Conservation (phyloP, 2,797 vertebrate genomes). For the Phrynocephalus guinanensis region DNA sequence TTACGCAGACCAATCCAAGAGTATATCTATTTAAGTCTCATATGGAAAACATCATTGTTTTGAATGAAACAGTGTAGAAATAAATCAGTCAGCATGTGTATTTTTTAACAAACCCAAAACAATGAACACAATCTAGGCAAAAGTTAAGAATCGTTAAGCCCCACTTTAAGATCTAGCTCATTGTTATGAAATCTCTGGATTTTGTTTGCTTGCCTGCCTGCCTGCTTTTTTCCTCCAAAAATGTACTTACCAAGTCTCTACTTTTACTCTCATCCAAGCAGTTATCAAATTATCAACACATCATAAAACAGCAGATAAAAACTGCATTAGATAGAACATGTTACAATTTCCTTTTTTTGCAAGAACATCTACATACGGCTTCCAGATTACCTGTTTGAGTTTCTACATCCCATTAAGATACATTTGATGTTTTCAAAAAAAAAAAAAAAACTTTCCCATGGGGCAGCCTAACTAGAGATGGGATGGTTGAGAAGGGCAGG, state of each 20-base stretch:
- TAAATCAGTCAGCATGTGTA: constrained; percentile 11
- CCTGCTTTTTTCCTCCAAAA: not conserved
- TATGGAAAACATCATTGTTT: constrained; percentile 21
- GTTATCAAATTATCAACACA: constrained; percentile 1
- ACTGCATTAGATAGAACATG: not conserved
- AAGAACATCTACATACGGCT: not conserved
- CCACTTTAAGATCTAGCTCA: not conserved
- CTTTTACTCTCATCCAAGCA: not conserved
- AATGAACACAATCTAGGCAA: not conserved
- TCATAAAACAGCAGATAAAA: constrained; percentile 7
- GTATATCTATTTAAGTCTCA: not conserved
- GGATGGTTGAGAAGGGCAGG: not conserved
- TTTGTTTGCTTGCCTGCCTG: not conserved
- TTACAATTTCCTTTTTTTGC: not conserved
- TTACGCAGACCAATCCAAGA: not conserved
- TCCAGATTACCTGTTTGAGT: not conserved
- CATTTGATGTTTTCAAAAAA: not conserved
- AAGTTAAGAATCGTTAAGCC: not conserved
- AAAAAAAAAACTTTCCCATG: not conserved
- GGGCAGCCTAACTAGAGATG: not conserved
- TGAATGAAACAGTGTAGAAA: constrained; percentile 9
- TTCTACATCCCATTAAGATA: not conserved
- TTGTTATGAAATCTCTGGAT: not conserved
- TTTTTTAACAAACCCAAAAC: not conserved
- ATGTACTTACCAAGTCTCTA: not conserved